A percentile compares a stretch with the other conserved stretches of the same genome.
Evolutionary conservation across 2,797 vertebrate genomes (phyloP).

Genomic region (Sebastes steindachneri): DNA sequence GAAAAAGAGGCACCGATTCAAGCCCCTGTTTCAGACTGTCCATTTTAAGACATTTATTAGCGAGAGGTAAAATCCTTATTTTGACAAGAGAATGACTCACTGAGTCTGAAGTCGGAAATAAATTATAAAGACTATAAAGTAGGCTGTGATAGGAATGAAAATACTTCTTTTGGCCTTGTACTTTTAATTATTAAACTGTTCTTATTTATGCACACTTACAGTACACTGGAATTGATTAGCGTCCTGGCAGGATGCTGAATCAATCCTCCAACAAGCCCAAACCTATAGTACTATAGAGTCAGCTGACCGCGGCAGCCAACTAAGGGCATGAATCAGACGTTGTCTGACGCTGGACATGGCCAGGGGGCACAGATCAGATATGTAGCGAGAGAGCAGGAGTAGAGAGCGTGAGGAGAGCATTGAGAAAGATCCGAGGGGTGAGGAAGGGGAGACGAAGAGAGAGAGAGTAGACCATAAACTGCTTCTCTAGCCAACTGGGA

Average conservation of each 20-base stretch:
- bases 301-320: conserved; percentile 42
- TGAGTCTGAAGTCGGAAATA: background rate
- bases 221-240: conserved; percentile 11
- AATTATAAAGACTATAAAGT: background rate
- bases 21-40: conserved; percentile 1
- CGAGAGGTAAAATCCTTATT: conserved; percentile 5
- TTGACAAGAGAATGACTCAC: background rate
- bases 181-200: background rate
- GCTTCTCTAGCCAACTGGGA: conserved; percentile 49
- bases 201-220: conserved; percentile 9
- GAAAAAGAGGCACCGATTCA: background rate
- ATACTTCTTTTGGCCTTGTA: background rate
- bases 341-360: conserved; percentile 66
- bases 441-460: conserved; percentile 3
- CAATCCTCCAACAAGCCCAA: conserved; percentile 4
- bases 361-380: conserved; percentile 62
- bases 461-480: conserved; percentile 6
- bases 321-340: conserved; percentile 68
- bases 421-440: conserved; percentile 11
- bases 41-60: conserved; percentile 11
- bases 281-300: conserved; percentile 16
- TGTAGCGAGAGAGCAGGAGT: conserved; percentile 32
- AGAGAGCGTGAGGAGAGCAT: conserved; percentile 34
- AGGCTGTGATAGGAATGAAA: background rate
- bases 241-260: conserved; percentile 25